phyloP scores from a whole-genome alignment of 2,113 vertebrate species.

The Conger conger region DNA sequence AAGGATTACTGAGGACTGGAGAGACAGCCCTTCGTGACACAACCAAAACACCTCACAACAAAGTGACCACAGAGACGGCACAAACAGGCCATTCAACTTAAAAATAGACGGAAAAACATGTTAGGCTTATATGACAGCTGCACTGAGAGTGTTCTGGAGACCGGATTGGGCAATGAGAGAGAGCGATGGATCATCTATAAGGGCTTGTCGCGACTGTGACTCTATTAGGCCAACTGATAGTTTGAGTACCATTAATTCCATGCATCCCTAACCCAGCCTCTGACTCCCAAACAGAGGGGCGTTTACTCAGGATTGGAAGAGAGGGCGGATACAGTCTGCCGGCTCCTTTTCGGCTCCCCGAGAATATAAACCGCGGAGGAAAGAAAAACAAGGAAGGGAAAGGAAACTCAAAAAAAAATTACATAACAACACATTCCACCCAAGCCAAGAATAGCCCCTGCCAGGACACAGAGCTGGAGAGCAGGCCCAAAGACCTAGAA shows the following conservation, averaged over 20 bases:
- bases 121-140: not conserved
- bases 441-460: slow-evolving; percentile 46
- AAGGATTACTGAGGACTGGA: too few species aligned
- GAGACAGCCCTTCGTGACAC: not conserved
- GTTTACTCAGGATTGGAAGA: not conserved
- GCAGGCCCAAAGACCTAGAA: not conserved
- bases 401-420: slow-evolving; percentile 44
- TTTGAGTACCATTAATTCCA: not conserved
- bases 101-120: not conserved
- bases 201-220: not conserved
- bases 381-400: slow-evolving; percentile 3
- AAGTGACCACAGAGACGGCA: not conserved
- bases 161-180: not conserved
- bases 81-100: not conserved
- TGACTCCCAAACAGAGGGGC: not conserved
- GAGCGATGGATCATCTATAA: not conserved
- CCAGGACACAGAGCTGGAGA: not conserved
- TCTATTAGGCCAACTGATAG: not conserved
- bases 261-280: not conserved
- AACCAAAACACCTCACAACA: not conserved
- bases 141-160: not conserved
- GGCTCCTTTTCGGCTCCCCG: not conserved
- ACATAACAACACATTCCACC: slow-evolving; percentile 43
- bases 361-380: not conserved
- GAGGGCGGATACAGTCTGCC: not conserved